phyloP scores from a whole-genome alignment of 1,140 invertebrate species.

The Zophobas atratus region DNA sequence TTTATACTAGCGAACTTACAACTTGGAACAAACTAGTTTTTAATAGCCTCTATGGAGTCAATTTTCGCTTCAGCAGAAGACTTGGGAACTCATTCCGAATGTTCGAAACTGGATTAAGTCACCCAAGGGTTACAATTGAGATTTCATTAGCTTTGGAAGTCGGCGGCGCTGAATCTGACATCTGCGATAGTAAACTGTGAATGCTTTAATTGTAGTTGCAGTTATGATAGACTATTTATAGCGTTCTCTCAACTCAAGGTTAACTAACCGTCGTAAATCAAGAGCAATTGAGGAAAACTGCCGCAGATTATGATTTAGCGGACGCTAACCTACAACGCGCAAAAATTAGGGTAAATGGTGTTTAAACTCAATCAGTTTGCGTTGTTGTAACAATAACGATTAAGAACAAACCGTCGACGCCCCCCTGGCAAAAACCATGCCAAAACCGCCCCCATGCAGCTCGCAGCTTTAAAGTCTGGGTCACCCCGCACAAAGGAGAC shows the following conservation, averaged over 20 bases:
- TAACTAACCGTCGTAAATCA: conserved; percentile 4
- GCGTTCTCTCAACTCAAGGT: not conserved
- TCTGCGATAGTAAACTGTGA: conserved; percentile 6
- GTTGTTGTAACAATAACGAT: too few species aligned
- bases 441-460: not conserved
- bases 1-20: conserved; percentile 17
- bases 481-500: conserved; percentile 30
- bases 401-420: too few species aligned
- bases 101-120: not conserved
- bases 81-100: not conserved
- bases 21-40: conserved; percentile 10
- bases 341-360: too few species aligned
- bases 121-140: not conserved
- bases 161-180: conserved; percentile 7
- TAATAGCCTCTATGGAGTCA: not conserved
- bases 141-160: not conserved
- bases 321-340: too few species aligned
- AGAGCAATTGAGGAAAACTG: conserved; percentile 18
- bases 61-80: not conserved
- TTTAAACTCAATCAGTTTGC: too few species aligned
- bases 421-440: not conserved
- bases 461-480: conserved; percentile 22
- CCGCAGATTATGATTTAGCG: not conserved
- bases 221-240: conserved; percentile 12
- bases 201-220: conserved; percentile 13